A percentile compares a stretch with the other conserved stretches of the same genome.
phyloP scores from a whole-genome alignment of 2,113 vertebrate species.

The Ageneiosus marmoratus region DNA sequence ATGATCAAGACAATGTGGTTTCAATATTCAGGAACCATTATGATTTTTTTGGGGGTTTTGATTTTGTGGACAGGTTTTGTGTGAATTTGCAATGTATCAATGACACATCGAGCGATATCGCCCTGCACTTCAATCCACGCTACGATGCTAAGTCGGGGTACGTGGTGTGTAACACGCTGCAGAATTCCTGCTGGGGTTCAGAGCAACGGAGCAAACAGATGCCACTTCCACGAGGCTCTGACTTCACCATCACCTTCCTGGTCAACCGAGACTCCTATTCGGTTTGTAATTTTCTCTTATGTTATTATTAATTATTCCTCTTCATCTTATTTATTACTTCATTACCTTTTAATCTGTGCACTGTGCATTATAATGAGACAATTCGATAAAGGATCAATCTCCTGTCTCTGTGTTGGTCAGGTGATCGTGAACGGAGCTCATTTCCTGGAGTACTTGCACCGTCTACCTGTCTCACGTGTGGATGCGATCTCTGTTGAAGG shows the following conservation, averaged over 20 bases:
- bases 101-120: conserved; percentile 49
- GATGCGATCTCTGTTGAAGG: conserved; percentile 56
- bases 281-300: conserved; percentile 50
- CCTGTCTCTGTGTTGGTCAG: conserved; percentile 35
- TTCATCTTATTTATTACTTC: not conserved
- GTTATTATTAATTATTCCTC: not conserved
- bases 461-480: conserved; percentile 55
- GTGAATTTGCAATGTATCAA: conserved; percentile 65
- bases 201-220: conserved; percentile 61
- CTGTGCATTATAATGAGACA: not conserved
- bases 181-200: conserved; percentile 54
- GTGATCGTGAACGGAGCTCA: conserved; percentile 61
- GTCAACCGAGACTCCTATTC: conserved; percentile 48
- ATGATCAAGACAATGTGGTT: not conserved
- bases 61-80: conserved; percentile 52
- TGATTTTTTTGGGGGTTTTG: not conserved
- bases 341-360: not conserved
- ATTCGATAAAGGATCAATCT: not conserved
- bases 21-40: not conserved
- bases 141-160: conserved; percentile 43
- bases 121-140: conserved; percentile 73
- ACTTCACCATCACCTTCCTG: conserved; percentile 60
- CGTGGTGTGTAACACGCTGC: conserved; percentile 67
- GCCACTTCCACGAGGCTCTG: conserved; percentile 54
- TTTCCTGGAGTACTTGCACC: conserved; percentile 62